phyloP scores from a whole-genome alignment of 2,888 invertebrate species.

The Erebia palarica region DNA sequence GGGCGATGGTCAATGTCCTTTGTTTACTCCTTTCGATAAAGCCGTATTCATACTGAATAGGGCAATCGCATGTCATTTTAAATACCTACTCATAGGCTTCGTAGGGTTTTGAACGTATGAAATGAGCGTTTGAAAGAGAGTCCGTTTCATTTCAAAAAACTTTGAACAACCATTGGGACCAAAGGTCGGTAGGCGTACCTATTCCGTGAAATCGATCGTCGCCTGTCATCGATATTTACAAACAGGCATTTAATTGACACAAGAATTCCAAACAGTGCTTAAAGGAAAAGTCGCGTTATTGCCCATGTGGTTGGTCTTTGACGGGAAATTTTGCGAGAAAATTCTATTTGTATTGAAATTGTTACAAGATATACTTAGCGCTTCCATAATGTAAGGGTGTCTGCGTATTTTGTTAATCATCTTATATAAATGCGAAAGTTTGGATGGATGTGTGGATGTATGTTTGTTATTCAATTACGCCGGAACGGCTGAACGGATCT shows the following conservation, averaged over 20 bases:
- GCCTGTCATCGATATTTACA: conserved; percentile 66
- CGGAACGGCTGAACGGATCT: too few relatives aligned
- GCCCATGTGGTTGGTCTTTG: conserved; percentile 40
- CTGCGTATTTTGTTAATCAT: background rate
- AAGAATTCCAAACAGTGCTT: conserved; percentile 71
- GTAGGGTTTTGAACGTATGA: background rate
- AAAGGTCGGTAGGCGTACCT: conserved; percentile 52
- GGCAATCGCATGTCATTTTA: background rate
- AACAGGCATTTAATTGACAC: conserved; percentile 73
- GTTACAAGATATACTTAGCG: background rate
- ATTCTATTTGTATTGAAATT: conserved; percentile 22
- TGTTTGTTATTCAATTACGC: too few relatives aligned
- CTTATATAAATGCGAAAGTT: too few relatives aligned
- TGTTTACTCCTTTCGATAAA: too few relatives aligned
- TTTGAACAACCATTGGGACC: conserved; percentile 17
- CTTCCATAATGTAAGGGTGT: background rate
- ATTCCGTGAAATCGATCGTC: conserved; percentile 66
- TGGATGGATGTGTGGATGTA: too few relatives aligned
- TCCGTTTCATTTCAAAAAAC: conserved; percentile 36
- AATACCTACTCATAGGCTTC: background rate
- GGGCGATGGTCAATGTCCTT: too few relatives aligned
- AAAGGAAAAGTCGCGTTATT: conserved; percentile 57
- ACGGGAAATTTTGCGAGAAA: conserved; percentile 24
- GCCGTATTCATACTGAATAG: too few relatives aligned
- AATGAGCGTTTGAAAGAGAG: conserved; percentile 17